Conservation (phyloP, 2,888 invertebrate species). For the Harpalus rufipes region DNA sequence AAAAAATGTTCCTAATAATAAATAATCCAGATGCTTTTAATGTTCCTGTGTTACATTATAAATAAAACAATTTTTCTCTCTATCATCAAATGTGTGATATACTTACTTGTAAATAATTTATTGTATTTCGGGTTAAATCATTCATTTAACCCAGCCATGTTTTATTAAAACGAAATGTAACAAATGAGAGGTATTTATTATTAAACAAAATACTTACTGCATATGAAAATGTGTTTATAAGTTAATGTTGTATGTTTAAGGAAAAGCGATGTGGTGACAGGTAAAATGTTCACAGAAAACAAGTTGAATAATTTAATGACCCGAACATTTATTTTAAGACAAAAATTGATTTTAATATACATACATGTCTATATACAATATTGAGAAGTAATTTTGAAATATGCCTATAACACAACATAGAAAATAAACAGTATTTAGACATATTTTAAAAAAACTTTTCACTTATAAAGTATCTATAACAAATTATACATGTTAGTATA, state of each 20-base stretch:
- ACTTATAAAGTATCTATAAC: constrained; percentile 52
- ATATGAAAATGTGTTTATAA: constrained; percentile 35
- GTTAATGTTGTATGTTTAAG: constrained; percentile 26
- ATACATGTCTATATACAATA: constrained; percentile 64
- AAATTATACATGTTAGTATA: constrained; percentile 57
- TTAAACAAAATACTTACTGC: constrained; percentile 22
- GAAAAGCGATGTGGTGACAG: constrained; percentile 35
- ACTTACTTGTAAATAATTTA: not conserved
- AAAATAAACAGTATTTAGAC: constrained; percentile 23
- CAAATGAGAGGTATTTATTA: constrained; percentile 7
- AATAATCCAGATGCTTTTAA: too few species aligned
- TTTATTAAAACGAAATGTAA: not conserved
- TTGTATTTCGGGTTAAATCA: not conserved
- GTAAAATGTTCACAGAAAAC: constrained; percentile 38
- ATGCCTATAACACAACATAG: constrained; percentile 5
- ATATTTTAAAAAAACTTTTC: constrained; percentile 46
- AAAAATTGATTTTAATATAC: constrained; percentile 64
- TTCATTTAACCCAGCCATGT: not conserved
- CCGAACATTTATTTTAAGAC: constrained; percentile 67
- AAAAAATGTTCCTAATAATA: too few species aligned
- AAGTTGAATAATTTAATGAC: constrained; percentile 55
- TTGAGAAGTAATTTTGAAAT: constrained; percentile 55
- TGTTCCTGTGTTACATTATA: not conserved
- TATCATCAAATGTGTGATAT: not conserved
- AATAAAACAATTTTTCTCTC: not conserved